Evolutionary conservation across 92 coral and sea anemone species (phyloP), one percentile per base, ranked within the genome.

Genomic region (Epizoanthus ramosus): DNA sequence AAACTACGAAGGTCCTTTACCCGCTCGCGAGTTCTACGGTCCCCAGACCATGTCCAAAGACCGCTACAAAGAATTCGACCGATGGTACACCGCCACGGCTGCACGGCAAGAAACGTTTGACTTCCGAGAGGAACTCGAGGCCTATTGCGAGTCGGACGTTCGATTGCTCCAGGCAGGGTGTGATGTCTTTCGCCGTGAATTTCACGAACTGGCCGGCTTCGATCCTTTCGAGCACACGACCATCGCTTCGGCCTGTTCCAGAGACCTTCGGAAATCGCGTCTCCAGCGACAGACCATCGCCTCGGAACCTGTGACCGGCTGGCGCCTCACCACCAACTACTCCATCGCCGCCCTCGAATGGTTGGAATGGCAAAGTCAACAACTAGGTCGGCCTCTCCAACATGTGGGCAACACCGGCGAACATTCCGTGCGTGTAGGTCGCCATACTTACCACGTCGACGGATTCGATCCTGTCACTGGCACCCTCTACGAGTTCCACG

Each of bases 401-500:
- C 74, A 35, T 31, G 66, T 6, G 0, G 6, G 66, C 25, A 60
- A 60, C 24, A 8, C 3, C 1, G 66, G 66, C 8, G 74, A 68
- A 68, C 56, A 37, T 15, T 0, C 28, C 57, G 39, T 68, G 0
- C 56, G 23, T 68, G 0, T 67, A 0, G 50, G 74, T 25, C 17
- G 3, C 24, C 57, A 10, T 13, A 68, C 73, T 54, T 39, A 69
- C 28, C 54, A 37, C 54, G 56, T 69, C 7, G 74, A 69, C 57
- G 74, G 74, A 8, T 69, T 37, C 56, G 54, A 39, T 69, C 74
- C 56, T 0, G 9, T 24, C 54, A 33, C 74, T 3, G 3, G 12
- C 25, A 41, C 56, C 53, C 3, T 69, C 54, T 71, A 71, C 60
- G 76, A 71, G 15, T 71, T 71, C 28, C 56, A 71, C 60, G 76